Evolutionary conservation across 2,888 invertebrate genomes (phyloP).

Genomic region (Diaprepes abbreviatus): DNA sequence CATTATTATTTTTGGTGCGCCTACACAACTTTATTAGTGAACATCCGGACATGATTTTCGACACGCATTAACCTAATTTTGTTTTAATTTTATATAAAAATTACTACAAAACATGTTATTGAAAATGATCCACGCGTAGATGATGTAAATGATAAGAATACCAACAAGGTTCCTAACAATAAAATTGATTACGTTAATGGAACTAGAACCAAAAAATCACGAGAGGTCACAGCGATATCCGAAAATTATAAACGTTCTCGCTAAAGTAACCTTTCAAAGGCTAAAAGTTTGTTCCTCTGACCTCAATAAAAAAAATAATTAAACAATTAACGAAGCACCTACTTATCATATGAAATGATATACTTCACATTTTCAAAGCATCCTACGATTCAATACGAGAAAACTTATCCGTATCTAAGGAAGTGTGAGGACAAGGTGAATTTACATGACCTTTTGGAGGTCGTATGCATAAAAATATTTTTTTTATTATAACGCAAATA

Average conservation of each 20-base stretch:
- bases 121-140: neutral
- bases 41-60: no score
- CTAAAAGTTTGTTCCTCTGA: conserved; percentile 4
- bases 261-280: conserved; percentile 14
- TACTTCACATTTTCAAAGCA: conserved; percentile 5
- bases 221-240: conserved; percentile 28
- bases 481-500: neutral
- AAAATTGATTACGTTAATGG: neutral
- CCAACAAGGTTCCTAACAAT: conserved; percentile 8
- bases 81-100: no score
- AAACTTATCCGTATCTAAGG: conserved; percentile 3
- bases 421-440: conserved; percentile 15
- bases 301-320: conserved; percentile 21
- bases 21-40: no score
- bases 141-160: neutral
- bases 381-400: conserved; percentile 14
- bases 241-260: conserved; percentile 24
- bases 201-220: neutral
- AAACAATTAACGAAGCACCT: conserved; percentile 7
- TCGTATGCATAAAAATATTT: neutral
- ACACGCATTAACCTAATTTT: no score
- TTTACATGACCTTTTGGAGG: neutral
- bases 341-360: conserved; percentile 5
- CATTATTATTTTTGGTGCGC: no score
- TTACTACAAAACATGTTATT: no score